A percentile compares a stretch with the other conserved stretches of the same genome.
These are phyloP conservation scores for Hydropotes inermis DNA, from an alignment of 2,113 vertebrate genomes.

Conservation along the genomic window DNA sequence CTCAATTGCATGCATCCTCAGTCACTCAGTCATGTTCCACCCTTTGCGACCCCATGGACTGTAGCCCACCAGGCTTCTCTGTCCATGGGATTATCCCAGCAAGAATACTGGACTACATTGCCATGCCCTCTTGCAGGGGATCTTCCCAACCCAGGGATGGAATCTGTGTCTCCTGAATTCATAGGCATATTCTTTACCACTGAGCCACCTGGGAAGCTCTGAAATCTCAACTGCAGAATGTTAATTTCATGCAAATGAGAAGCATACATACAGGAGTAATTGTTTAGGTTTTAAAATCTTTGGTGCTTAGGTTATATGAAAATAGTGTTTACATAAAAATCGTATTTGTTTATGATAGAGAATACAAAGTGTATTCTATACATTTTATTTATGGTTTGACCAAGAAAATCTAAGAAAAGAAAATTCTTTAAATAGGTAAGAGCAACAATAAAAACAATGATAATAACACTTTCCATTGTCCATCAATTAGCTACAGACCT, in stretches of 20 bases:
- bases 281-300: not conserved
- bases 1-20: not conserved
- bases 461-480: not conserved
- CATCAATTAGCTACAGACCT: not conserved
- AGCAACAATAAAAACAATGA: not conserved
- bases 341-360: not conserved
- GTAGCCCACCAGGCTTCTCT: not conserved
- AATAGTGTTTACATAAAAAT: not conserved
- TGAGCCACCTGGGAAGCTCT: not conserved
- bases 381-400: not conserved
- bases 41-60: not conserved
- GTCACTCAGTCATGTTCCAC: not conserved
- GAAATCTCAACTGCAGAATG: slow-evolving; percentile 9
- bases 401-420: slow-evolving; percentile 9
- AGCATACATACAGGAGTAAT: not conserved
- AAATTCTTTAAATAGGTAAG: not conserved
- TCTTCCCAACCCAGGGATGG: not conserved
- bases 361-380: not conserved
- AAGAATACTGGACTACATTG: not conserved
- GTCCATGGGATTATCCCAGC: not conserved
- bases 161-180: not conserved
- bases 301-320: not conserved
- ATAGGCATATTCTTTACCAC: not conserved
- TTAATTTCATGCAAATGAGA: slow-evolving; percentile 14
- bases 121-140: not conserved